Percentiles rank a stretch among this genome's conserved stretches.
These are phyloP conservation scores for Caenorhabditis angaria DNA, from an alignment of 2,888 invertebrate genomes.

Conservation along the genomic window DNA sequence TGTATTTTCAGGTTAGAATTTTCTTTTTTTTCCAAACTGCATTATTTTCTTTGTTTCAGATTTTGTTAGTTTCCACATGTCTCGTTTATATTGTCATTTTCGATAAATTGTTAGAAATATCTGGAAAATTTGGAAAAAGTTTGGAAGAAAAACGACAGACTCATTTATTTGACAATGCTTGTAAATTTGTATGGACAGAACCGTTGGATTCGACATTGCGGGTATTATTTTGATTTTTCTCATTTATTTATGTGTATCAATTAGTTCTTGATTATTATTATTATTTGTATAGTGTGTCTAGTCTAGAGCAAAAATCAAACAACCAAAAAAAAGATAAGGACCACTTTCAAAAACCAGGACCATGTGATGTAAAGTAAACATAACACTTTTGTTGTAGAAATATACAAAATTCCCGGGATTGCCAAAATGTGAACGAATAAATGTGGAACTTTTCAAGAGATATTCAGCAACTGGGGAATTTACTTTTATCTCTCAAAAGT, in stretches of 20 bases:
- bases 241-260: not conserved
- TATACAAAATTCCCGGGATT: conserved; percentile 17
- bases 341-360: not conserved
- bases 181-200: conserved; percentile 39
- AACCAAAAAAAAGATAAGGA: not conserved
- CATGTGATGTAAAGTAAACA: not conserved
- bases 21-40: not conserved
- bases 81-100: not conserved
- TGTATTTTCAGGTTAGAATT: not conserved
- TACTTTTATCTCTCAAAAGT: conserved; percentile 13
- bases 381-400: conserved; percentile 16
- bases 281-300: not conserved
- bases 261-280: not conserved
- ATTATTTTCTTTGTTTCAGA: not conserved
- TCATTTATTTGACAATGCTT: conserved; percentile 45
- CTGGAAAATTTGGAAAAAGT: not conserved
- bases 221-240: conserved; percentile 9
- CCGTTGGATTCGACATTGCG: conserved; percentile 36
- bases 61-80: not conserved
- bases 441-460: conserved; percentile 30
- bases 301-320: not conserved
- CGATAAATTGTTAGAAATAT: not conserved
- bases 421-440: conserved; percentile 24
- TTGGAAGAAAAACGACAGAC: conserved; percentile 14
- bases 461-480: conserved; percentile 37